Conservation (phyloP, 2,888 invertebrate genomes). For the Apeira syringaria region DNA sequence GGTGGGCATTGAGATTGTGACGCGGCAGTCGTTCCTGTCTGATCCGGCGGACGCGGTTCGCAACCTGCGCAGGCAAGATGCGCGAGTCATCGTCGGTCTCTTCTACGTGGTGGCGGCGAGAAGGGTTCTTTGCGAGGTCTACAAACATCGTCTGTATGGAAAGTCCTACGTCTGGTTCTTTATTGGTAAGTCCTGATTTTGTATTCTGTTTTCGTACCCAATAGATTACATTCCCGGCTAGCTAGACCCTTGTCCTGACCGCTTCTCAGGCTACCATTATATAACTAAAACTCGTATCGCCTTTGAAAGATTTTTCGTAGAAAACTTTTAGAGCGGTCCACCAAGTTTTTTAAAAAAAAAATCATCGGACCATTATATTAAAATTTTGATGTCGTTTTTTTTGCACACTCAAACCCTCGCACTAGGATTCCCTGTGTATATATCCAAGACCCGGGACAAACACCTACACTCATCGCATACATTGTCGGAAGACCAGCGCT, state of each 20-base stretch:
- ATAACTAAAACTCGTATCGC: slow-evolving; percentile 1
- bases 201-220: slow-evolving; percentile 3
- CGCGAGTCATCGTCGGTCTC: slow-evolving; percentile 98
- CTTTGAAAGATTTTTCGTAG: slow-evolving; percentile 18
- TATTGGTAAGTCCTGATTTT: slow-evolving; percentile 88
- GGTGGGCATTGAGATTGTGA: slow-evolving; percentile 96
- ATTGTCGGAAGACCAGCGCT: too few species aligned
- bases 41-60: slow-evolving; percentile 98
- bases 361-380: too few species aligned
- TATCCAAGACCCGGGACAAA: too few species aligned
- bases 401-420: too few species aligned
- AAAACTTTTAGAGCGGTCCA: slow-evolving; percentile 26
- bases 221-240: slow-evolving; percentile 3
- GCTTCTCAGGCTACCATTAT: slow-evolving; percentile 5
- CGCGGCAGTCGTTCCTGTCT: slow-evolving; percentile 97
- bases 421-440: too few species aligned
- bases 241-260: neutral
- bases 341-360: too few species aligned
- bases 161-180: slow-evolving; percentile 99
- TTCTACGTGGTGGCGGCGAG: slow-evolving; percentile 99
- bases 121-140: slow-evolving; percentile 97
- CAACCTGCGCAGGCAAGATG: slow-evolving; percentile 97
- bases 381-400: too few species aligned
- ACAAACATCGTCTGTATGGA: slow-evolving; percentile 96
- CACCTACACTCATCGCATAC: too few species aligned